Percentiles rank a stretch among this genome's conserved stretches.
Evolutionary conservation across 2,797 vertebrate genomes (phyloP).

Genomic region (Tangara arthus): DNA sequence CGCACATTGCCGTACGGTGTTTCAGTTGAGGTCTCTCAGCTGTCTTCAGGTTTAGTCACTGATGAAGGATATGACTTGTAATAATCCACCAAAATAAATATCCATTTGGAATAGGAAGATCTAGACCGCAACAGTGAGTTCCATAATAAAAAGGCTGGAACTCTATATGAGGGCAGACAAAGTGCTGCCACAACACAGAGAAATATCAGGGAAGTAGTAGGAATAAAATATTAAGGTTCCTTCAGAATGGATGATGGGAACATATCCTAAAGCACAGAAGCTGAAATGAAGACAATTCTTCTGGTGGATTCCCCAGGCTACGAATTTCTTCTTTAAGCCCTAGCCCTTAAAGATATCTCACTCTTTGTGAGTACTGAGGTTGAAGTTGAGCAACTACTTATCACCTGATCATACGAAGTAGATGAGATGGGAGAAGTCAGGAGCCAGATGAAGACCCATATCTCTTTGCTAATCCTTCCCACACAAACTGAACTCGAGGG

Average conservation of each 20-base stretch:
- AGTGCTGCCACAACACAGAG: background rate
- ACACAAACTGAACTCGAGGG: background rate
- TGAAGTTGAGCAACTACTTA: background rate
- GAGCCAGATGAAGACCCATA: background rate
- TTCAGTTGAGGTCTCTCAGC: background rate
- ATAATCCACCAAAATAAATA: constrained; percentile 16
- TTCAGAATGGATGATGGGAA: background rate
- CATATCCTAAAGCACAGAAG: background rate
- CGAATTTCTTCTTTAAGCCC: background rate
- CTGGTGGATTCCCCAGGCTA: background rate
- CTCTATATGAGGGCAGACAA: background rate
- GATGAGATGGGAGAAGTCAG: background rate
- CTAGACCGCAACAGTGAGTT: background rate
- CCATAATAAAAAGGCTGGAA: background rate
- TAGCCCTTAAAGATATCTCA: background rate
- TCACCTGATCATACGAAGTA: background rate
- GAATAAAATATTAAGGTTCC: background rate
- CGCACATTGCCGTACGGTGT: background rate
- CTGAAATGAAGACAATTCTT: background rate
- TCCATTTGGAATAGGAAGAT: background rate
- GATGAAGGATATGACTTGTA: background rate
- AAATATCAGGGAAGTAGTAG: background rate
- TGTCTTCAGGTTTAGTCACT: background rate
- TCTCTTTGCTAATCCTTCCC: background rate
- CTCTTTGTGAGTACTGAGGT: background rate